Evolutionary conservation across 2,888 invertebrate genomes (phyloP).

Genomic region (Stramonita haemastoma): DNA sequence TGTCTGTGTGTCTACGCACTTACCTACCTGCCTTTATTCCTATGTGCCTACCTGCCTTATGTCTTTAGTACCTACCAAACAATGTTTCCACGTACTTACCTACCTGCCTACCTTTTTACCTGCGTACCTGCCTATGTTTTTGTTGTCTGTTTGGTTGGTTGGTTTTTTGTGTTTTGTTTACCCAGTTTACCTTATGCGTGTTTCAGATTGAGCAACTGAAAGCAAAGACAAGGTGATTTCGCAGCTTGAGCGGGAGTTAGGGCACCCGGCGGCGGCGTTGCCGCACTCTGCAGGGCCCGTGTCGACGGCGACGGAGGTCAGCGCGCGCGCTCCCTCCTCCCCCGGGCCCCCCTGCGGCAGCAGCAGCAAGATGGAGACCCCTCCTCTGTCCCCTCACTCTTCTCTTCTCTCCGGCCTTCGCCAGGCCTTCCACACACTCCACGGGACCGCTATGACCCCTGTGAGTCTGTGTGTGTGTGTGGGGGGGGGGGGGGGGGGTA

Average conservation of each 20-base stretch:
- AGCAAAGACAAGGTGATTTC: conserved; percentile 61
- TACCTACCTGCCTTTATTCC: no score
- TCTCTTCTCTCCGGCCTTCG: conserved; percentile 37
- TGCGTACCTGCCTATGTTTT: background rate
- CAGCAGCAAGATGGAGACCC: conserved; percentile 44
- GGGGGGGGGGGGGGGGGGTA: no score
- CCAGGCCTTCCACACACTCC: conserved; percentile 35
- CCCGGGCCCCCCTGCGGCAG: conserved; percentile 38
- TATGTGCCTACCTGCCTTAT: no score
- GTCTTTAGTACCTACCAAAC: no score
- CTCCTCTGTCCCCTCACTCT: conserved; percentile 38
- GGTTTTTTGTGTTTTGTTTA: background rate
- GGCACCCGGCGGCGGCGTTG: conserved; percentile 52
- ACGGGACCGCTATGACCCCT: conserved; percentile 39
- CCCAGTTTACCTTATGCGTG: background rate
- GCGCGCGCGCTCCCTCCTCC: conserved; percentile 24
- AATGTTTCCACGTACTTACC: no score
- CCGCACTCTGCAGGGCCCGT: conserved; percentile 37
- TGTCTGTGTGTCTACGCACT: no score
- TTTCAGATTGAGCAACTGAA: conserved; percentile 60
- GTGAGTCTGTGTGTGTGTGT: background rate
- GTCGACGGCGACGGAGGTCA: conserved; percentile 40
- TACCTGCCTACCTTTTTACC: background rate
- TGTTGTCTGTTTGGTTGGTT: background rate
- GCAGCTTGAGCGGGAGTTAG: conserved; percentile 60